A percentile compares a stretch with the other conserved stretches of the same genome.
Evolutionary conservation across 1,140 invertebrate genomes (phyloP).

Genomic region (Cydia splendana): DNA sequence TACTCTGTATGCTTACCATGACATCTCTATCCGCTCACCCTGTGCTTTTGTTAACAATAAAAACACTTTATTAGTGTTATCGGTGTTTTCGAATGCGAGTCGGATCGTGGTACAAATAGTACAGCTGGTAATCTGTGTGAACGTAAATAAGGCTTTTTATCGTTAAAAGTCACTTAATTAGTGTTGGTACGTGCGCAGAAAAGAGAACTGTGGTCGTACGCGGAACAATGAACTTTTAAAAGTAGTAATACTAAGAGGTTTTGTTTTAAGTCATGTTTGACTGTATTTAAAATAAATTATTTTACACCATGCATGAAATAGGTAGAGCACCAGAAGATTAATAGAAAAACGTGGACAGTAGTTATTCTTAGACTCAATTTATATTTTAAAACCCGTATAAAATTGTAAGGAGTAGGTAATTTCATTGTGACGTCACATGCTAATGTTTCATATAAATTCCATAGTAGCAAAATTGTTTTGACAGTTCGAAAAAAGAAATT

Average conservation of each 20-base stretch:
- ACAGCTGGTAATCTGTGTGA: conserved; percentile 53
- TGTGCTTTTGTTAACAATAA: conserved; percentile 70
- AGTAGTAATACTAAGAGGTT: not conserved
- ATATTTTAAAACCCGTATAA: too few species aligned
- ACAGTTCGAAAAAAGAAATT: too few species aligned
- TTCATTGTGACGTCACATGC: too few species aligned
- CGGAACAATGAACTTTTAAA: conserved; percentile 4
- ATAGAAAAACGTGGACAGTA: too few species aligned
- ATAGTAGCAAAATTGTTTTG: too few species aligned
- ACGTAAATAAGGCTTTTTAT: conserved; percentile 61
- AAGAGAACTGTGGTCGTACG: conserved; percentile 4
- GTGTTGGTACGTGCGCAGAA: conserved; percentile 49
- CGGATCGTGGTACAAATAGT: conserved; percentile 51
- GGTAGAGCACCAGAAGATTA: too few species aligned
- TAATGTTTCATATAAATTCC: too few species aligned
- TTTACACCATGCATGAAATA: too few species aligned
- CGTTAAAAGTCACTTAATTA: conserved; percentile 63
- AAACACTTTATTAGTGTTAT: conserved; percentile 59
- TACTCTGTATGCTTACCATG: conserved; percentile 60
- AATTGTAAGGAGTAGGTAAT: too few species aligned
- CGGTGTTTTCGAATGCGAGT: conserved; percentile 59
- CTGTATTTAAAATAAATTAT: too few species aligned
- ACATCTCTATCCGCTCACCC: conserved; percentile 52
- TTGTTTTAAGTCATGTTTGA: conserved; percentile 27
- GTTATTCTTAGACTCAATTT: too few species aligned